Evolutionary conservation across 1,140 invertebrate genomes (phyloP).

Genomic region (Scaptomyza montana): DNA sequence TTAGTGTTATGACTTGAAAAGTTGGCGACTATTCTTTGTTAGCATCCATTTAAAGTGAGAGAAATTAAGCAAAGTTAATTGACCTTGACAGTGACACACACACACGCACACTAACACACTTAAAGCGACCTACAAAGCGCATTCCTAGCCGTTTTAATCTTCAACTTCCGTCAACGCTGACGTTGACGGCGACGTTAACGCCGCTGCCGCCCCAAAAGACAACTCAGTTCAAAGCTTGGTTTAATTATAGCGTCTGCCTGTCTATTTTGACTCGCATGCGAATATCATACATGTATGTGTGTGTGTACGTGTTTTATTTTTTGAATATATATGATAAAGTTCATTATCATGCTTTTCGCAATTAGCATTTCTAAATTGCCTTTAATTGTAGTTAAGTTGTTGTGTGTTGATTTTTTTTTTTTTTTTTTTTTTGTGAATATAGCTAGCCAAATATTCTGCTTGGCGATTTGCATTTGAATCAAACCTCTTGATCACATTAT

Average conservation of each 20-base stretch:
- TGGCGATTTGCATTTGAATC: constrained; percentile 36
- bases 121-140: constrained; percentile 69
- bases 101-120: constrained; percentile 5
- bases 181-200: constrained; percentile 40
- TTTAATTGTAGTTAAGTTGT: constrained; percentile 54
- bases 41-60: constrained; percentile 51
- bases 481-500: constrained; percentile 21
- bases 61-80: constrained; percentile 69
- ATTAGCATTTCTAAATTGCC: constrained; percentile 53
- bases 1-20: too few relatives aligned
- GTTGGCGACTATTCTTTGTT: neutral
- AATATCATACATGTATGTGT: neutral
- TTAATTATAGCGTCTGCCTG: constrained; percentile 44
- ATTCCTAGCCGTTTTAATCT: constrained; percentile 64
- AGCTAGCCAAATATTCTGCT: constrained; percentile 15
- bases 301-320: neutral
- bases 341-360: constrained; percentile 53
- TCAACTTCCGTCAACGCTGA: constrained; percentile 60
- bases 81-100: constrained; percentile 59
- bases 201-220: constrained; percentile 28
- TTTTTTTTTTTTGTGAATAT: neutral
- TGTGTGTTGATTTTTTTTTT: neutral
- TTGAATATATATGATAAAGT: constrained; percentile 42
- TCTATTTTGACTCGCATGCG: constrained; percentile 14
- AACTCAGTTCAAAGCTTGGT: constrained; percentile 39